These are phyloP conservation scores for Andrena bicolor DNA, from an alignment of 2,888 invertebrate genomes.

Conservation along the genomic window DNA sequence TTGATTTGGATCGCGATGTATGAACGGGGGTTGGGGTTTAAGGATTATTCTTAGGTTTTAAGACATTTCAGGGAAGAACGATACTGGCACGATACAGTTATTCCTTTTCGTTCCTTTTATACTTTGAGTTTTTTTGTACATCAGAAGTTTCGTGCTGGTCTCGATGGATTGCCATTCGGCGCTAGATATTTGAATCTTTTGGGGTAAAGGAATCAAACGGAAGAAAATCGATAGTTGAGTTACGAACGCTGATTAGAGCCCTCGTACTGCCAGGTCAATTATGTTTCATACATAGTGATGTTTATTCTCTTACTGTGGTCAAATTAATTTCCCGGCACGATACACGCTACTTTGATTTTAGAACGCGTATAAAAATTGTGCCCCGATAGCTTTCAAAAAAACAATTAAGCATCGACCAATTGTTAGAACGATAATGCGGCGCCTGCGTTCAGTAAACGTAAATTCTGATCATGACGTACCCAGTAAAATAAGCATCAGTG, in stretches of 20 bases:
- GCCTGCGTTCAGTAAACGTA: background rate
- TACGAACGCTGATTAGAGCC: slow-evolving; percentile 10
- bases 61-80: background rate
- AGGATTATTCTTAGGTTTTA: slow-evolving; percentile 5
- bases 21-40: background rate
- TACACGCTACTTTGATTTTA: background rate
- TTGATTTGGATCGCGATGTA: slow-evolving; percentile 32
- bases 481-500: slow-evolving; percentile 39
- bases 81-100: slow-evolving; percentile 9
- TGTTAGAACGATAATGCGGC: slow-evolving; percentile 12
- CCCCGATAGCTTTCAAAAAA: background rate
- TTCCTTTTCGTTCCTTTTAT: background rate
- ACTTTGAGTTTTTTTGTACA: slow-evolving; percentile 11
- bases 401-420: background rate
- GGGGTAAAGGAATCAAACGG: background rate
- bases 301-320: slow-evolving; percentile 20
- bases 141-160: slow-evolving; percentile 8
- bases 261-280: slow-evolving; percentile 5
- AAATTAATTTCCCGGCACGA: background rate
- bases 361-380: background rate
- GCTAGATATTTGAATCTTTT: background rate
- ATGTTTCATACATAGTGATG: slow-evolving; percentile 39
- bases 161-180: background rate
- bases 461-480: slow-evolving; percentile 8
- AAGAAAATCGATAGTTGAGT: background rate